Percentiles rank a stretch among this genome's conserved stretches.
phyloP scores from a whole-genome alignment of 2,888 invertebrate genomes.

The Diogma glabrata region DNA sequence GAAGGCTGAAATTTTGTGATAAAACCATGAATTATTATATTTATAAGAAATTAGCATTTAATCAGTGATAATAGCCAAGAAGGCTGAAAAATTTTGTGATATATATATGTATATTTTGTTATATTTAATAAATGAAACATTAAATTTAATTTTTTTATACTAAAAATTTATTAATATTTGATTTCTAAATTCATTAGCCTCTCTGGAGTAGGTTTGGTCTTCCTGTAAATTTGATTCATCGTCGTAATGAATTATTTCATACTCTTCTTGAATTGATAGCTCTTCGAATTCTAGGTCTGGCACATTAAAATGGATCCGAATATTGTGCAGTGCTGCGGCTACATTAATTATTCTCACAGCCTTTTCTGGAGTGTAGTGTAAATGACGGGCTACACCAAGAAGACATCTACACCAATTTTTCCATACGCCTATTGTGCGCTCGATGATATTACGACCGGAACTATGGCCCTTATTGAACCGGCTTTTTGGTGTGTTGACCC shows the following conservation, averaged over 20 bases:
- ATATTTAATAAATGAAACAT: background rate
- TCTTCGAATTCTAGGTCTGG: background rate
- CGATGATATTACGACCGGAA: background rate
- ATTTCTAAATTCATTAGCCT: background rate
- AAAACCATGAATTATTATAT: background rate
- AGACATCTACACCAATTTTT: background rate
- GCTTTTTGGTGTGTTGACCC: background rate
- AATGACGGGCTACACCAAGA: constrained; percentile 1
- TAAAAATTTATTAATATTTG: background rate
- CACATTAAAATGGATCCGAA: background rate
- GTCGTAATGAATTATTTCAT: too few relatives aligned
- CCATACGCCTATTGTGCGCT: background rate
- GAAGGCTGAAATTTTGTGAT: constrained; percentile 4
- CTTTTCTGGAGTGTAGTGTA: background rate
- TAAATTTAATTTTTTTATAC: background rate
- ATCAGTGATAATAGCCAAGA: too few relatives aligned
- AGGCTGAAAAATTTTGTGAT: too few relatives aligned
- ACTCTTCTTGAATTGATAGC: background rate
- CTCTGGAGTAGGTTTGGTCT: background rate
- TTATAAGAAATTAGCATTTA: background rate
- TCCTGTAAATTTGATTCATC: background rate
- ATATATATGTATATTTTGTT: too few relatives aligned
- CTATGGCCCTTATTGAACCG: constrained; percentile 2
- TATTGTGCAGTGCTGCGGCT: background rate
- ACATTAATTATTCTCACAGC: background rate